Base-by-base conservation (phyloP, 2,888 invertebrate species). In the Amblyjoppa fuscipennis region DNA sequence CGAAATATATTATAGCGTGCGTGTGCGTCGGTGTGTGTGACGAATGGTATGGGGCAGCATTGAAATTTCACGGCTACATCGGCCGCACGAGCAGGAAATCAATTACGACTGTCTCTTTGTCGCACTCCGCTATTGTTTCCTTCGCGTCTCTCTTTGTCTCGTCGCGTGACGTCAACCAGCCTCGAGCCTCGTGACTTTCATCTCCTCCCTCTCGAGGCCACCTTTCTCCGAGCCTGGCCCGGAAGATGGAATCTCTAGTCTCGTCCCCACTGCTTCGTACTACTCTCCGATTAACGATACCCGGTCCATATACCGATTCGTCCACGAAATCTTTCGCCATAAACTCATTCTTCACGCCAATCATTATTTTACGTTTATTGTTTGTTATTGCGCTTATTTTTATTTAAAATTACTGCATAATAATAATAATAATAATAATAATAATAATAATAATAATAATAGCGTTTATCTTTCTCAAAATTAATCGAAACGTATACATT, bases 121-220 rank as follows among this genome's bases (percentile, higher is more conserved):
- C 49, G 49, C 64, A 4, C 11, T 49, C 34, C 51, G 11, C 16
- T 7, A 13, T 53, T 28, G 25, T 51, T 31, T 51, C 16, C 34
- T 28, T 16, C 16, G n/a, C 51, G 28, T 45, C 31, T 49, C 61
- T 75, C 6, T 75, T 49, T 2, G 25, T 28, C n/a, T 71, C 13
- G 73, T 70, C 49, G 68, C 61, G 41, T 76, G 81, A 78, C 79
- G 82, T 82, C 82, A 81, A 11, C 53, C 11, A 16, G 73, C 77
- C 81, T 61, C 73, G 73, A 81, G 81, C 69, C 71, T 59, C 73
- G 53, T 75, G 85, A 85, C 85, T 85, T 85, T 85, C 85, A 85
- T 85, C 74, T 81, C 41, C 28, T 28, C 75, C 16, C 75, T 59
- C 45, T 59, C 81, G 38, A 61, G 76, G 70, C 56, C 70, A 71